Base-by-base conservation (phyloP, 2,888 invertebrate genomes). In the Lamellibrachia columna region DNA sequence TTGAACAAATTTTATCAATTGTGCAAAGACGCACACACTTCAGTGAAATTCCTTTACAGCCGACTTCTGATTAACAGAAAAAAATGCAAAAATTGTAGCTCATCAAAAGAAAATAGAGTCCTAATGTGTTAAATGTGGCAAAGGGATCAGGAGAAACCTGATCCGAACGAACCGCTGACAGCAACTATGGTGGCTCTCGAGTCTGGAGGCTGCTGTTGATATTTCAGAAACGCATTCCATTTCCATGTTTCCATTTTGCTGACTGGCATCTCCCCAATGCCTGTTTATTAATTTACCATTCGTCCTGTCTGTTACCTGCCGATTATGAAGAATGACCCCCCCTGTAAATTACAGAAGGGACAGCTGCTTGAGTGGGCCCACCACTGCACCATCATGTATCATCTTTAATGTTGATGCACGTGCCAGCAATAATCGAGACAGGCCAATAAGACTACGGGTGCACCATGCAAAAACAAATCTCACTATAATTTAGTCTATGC, bases 231-330 rank as follows among this genome's bases (percentile, higher is more conserved):
- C 2, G 75, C 75, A 75, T 75, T 75, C 75, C 75, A 15, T 11
- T 75, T 75, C 75, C 75, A 75, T 75, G 75, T 75, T 75, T 75
- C 75, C 75, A 11, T 75, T 75, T 75, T 75, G 22, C 75, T 22
- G 75, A 75, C 75, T 75, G 75, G 75, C 75, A 75, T 75, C 75
- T 75, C 75, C 75, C 75, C 75, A 75, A 75, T 75, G 75, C 75
- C 75, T 75, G 75, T 75, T 75, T 75, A 75, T 75, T 75, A 75
- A 75, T 75, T 75, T 75, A 75, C 75, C 75, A 75, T 75, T 75
- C 22, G 75, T n/a, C 75, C 75, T 75, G 75, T 75, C 75, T 75
- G 75, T 75, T 75, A 75, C n/a, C 22, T 75, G 75, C 75, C 75
- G 75, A 75, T 75, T 75, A 75, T 75, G 75, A 75, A 75, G 75